Evolutionary conservation across 2,888 invertebrate genomes (phyloP), one percentile per base, ranked within the genome.

Genomic region (Steromphala cineraria): DNA sequence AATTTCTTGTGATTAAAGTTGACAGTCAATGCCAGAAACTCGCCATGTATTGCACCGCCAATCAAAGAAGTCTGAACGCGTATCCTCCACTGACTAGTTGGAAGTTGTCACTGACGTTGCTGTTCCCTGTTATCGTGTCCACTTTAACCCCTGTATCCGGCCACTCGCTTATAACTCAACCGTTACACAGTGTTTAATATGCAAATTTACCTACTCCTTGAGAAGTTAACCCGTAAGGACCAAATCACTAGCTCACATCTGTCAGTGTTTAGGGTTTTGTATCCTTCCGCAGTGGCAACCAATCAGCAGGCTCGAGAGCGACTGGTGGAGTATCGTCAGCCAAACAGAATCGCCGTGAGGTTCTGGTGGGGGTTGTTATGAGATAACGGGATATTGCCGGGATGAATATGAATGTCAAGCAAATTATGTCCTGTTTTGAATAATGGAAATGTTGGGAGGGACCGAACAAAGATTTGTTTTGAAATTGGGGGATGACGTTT

Each of bases 141-240:
- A 40, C 53, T 75, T 55, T 77, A 55, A 55, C 55, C 36, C 56
- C 28, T 31, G 31, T n/a, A 55, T 7, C 77, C 17, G 8, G n/a
- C 55, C 77, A 55, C 40, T 77, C 56, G 53, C 21, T 77, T 55
- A 55, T 55, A 53, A 56, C 77, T 55, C 77, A 75, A 53, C 24
- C 55, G 55, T 36, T 55, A 53, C 19, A 24, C 36, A 8, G 55
- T 21, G 56, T 55, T 77, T 77, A 77, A 55, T 77, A 77, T 77
- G 77, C 77, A 77, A 77, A 77, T 77, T 55, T 53, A 77, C 77
- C 21, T 55, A 77, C 53, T 31, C 77, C 55, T 55, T 31, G 36
- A 56, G 77, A 77, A 77, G 56, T 21, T 55, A 36, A 36, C 31
- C 77, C 55, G 31, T 55, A 13, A 17, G 55, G 55, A n/a, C 77